These are phyloP conservation scores for Chelonus insularis DNA, from an alignment of 1,140 invertebrate genomes.

Conservation along the genomic window DNA sequence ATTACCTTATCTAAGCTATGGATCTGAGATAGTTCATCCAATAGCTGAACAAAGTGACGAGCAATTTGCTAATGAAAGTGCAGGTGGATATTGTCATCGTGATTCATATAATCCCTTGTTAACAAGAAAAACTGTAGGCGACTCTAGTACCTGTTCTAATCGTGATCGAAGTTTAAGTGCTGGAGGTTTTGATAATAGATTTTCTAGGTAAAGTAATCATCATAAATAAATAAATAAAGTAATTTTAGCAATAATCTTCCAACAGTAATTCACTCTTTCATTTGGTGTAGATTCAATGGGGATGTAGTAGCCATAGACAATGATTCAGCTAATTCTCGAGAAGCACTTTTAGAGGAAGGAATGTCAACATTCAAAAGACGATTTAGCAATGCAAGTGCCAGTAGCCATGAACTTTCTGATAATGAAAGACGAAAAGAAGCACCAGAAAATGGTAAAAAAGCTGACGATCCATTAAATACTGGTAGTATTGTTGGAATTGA, in stretches of 20 bases:
- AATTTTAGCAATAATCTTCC: slow-evolving; percentile 16
- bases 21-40: slow-evolving; percentile 79
- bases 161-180: slow-evolving; percentile 47
- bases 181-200: slow-evolving; percentile 50
- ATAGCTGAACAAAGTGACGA: slow-evolving; percentile 83
- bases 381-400: slow-evolving; percentile 56
- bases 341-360: slow-evolving; percentile 49
- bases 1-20: slow-evolving; percentile 69
- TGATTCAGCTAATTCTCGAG: slow-evolving; percentile 54
- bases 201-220: slow-evolving; percentile 41
- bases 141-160: slow-evolving; percentile 40
- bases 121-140: slow-evolving; percentile 58
- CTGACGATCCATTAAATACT: slow-evolving; percentile 48
- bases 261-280: no score
- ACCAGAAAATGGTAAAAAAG: slow-evolving; percentile 38
- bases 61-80: slow-evolving; percentile 61
- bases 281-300: slow-evolving; percentile 49
- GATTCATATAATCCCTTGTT: slow-evolving; percentile 70
- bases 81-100: slow-evolving; percentile 51
- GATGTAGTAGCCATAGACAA: slow-evolving; percentile 49
- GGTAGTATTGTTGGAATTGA: slow-evolving; percentile 59
- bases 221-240: background rate
- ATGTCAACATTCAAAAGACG: slow-evolving; percentile 45
- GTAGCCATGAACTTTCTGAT: slow-evolving; percentile 53
- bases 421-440: slow-evolving; percentile 46